Evolutionary conservation across 1,140 invertebrate species (phyloP), one percentile per base, ranked within the genome.

Genomic region (Papilio dardanus): DNA sequence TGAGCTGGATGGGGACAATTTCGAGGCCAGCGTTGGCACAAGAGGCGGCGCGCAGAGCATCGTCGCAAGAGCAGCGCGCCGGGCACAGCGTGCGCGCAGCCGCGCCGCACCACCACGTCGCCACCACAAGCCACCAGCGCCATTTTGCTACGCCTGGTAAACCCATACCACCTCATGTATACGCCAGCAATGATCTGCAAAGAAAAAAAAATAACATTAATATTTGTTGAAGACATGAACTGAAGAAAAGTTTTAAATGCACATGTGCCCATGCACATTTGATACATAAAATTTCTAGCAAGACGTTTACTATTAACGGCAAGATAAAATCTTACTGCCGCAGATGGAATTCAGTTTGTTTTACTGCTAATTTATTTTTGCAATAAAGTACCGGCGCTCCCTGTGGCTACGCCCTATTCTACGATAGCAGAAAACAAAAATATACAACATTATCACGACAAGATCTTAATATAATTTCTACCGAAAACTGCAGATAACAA

Each of bases 1-100:
- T 98, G 79, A 98, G 94, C 84, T 97, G 97, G 76, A 98, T 97
- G 37, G 97, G 97, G 35, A 98, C 96, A 79, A 97, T 96, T 87
- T 97, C 97, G 65, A 98, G 94, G 65, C 94, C 95, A 12, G 96
- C 96, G 79, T 95, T 95, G 75, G 96, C 95, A 88, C 97, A 98
- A 65, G 96, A 95, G 2, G 96, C 95, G 14, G 95, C 94, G 54
- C 97, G 94, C 33, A 95, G 92, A 31, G 97, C 95, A 88, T 98
- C 97, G 94, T 97, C 96, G 94, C 97, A 98, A 58, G 94, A 94
- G 87, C 97, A 98, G 78, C 95, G 95, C 24, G 95, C 94, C 16
- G 97, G 97, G 90, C 97, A 98, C 50, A 97, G 94, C 62, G 96
- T 96, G 73, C 93, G 85, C 16, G 92, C 93, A 4, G 88, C 81